phyloP scores from a whole-genome alignment of 2,888 invertebrate genomes.

The Volucella inanis region DNA sequence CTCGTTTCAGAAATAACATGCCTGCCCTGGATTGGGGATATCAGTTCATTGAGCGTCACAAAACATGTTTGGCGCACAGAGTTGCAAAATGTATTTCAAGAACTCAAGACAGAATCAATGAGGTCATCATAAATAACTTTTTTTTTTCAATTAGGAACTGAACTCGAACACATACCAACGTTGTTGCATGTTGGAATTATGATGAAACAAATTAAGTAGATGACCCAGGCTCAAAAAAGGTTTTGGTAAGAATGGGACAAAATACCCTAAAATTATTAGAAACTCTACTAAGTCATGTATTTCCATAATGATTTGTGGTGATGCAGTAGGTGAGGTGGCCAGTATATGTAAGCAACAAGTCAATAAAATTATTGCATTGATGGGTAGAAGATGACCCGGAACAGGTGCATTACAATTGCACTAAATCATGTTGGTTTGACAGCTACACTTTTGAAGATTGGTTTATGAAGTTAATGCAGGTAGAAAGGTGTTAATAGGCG shows the following conservation, averaged over 20 bases:
- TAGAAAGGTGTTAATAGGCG: no score
- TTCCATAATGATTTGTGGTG: background rate
- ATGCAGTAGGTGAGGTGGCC: constrained; percentile 16
- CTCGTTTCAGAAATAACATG: no score
- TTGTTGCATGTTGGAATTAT: constrained; percentile 10
- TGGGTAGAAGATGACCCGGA: constrained; percentile 8
- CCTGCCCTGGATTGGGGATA: no score
- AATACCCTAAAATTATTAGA: constrained; percentile 12
- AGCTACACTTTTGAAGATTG: constrained; percentile 3
- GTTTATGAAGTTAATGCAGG: no score
- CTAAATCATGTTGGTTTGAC: background rate
- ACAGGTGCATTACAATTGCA: constrained; percentile 7
- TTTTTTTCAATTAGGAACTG: constrained; percentile 1
- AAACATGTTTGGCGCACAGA: no score
- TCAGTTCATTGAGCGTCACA: no score
- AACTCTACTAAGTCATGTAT: no score
- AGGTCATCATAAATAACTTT: constrained; percentile 1
- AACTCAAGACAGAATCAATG: background rate
- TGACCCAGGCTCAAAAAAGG: constrained; percentile 13
- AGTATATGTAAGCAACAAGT: constrained; percentile 3
- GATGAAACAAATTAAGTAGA: constrained; percentile 11
- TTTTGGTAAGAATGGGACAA: constrained; percentile 5
- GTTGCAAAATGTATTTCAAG: constrained; percentile 9
- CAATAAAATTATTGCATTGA: constrained; percentile 11
- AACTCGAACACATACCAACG: constrained; percentile 1